phyloP scores from a whole-genome alignment of 2,888 invertebrate genomes.

The Brachyopa scutellaris region DNA sequence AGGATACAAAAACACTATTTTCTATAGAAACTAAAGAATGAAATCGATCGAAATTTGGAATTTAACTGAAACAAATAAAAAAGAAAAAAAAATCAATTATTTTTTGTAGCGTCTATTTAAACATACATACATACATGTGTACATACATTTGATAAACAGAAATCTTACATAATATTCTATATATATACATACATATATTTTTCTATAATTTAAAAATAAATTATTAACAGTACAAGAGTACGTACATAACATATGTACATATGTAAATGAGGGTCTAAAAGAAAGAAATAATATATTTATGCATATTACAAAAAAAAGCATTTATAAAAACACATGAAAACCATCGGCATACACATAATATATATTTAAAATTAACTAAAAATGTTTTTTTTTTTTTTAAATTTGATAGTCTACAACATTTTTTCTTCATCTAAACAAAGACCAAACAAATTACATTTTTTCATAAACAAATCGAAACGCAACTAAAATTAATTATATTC shows the following conservation, averaged over 20 bases:
- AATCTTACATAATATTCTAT: not conserved
- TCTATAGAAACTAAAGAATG: not conserved
- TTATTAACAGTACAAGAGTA: conserved; percentile 2
- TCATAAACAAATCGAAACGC: not conserved
- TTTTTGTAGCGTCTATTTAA: conserved; percentile 28
- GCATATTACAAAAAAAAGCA: conserved; percentile 16
- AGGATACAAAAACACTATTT: not conserved
- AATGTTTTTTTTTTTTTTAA: not conserved
- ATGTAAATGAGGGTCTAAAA: conserved; percentile 4
- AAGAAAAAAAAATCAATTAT: conserved; percentile 45
- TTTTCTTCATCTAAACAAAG: conserved; percentile 17
- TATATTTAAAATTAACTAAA: not conserved
- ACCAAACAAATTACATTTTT: conserved; percentile 28
- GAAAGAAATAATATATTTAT: not conserved
- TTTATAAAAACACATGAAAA: not conserved
- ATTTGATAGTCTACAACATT: not conserved
- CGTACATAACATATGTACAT: no score
- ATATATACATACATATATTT: conserved; percentile 22
- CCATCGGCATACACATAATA: not conserved
- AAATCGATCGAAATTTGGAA: conserved; percentile 18
- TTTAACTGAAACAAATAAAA: not conserved
- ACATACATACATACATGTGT: conserved; percentile 8
- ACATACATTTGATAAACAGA: conserved; percentile 18
- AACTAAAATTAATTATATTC: not conserved
- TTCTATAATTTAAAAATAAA: conserved; percentile 9